Base-by-base conservation (phyloP, 1,140 invertebrate genomes). In the Drosophila arawakana region DNA sequence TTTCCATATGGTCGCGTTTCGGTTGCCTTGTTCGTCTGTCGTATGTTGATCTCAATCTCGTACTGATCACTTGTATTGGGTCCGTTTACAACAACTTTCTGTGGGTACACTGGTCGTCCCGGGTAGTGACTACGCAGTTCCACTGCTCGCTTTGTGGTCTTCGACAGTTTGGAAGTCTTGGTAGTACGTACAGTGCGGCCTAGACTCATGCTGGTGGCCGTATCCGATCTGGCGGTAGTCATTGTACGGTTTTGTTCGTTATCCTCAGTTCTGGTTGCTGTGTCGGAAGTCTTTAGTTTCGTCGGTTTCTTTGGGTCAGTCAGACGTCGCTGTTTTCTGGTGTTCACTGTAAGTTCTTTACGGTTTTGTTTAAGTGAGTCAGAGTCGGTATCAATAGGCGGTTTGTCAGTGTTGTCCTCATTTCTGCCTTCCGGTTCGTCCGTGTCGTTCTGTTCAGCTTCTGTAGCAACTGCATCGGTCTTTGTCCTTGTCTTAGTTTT, bases 1-100 rank as follows among this genome's bases (percentile, higher is more conserved):
- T 74, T 5, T 5, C 60, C 68, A 1, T 71, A 37, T 1, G 73
- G 82, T 74, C 61, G 41, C 2, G 54, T 54, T 15, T 44, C 30
- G 1, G 84, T 88, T 49, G 68, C 83, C 46, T 92, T 91, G 66
- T 91, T 92, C 13, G 91, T 92, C 67, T 92, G 91, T 77, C 90
- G 50, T 57, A 92, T 92, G 25, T 92, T 92, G 2, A 92, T 92
- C 67, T 92, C 91, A 7, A 92, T 92, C 71, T 92, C 91, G 50
- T 92, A 92, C 46, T 91, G 86, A 57, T 91, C 90, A 5, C n/a
- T 70, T 10, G 78, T 37, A 34, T 80, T 80, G 5, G 85, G 86
- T 70, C 84, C 83, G 39, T 84, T 89, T 1, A 92, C 78, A 34
- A 92, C 73, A 18, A 91, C 81, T 30, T 92, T 92, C 8, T 91